Evolutionary conservation across 2,888 invertebrate genomes (phyloP), one percentile per base, ranked within the genome.

Genomic region (Caenorhabditis sinica): DNA sequence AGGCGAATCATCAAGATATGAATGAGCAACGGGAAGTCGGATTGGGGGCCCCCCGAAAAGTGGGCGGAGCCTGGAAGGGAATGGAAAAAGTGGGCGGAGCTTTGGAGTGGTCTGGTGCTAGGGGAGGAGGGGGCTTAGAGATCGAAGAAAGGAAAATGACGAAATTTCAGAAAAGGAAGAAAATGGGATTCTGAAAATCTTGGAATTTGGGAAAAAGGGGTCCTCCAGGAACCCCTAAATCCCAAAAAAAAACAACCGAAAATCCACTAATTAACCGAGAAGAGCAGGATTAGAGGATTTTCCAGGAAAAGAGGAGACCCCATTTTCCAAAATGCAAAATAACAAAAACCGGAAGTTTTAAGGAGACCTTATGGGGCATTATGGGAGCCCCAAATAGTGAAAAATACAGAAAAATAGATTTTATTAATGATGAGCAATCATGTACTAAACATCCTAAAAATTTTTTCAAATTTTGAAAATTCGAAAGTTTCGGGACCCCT

Each of bases 1-100:
- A 80, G 60, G 76, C 81, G 61, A 61, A 84, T 81, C 84, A 84
- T 84, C 73, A n/a, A n/a, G 40, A 79, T 84, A 60, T 66, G 82
- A 69, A 25, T 61, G 58, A 51, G 58, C 11, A 72, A 30, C 1
- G n/a, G n/a, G n/a, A n/a, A n/a, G n/a, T n/a, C n/a, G n/a, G n/a
- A 33, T 5, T 53, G 25, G 2, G n/a, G n/a, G 40, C 23, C 23
- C 25, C 30, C 23, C 9, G 49, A 36, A 23, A 28, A 13, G 51
- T 25, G 73, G 79, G 63, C 79, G 71, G 60, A 51, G 61, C 63
- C 61, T 53, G 20, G 23, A 36, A 11, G 20, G 20, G 6, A 15
- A n/a, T n/a, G n/a, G 36, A 51, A 58, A 72, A 66, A 40, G 63
- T 58, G 73, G 77, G 61, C 63, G 79, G 56, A 36, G 61, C 61